phyloP scores from a whole-genome alignment of 30 jellyfish, hydroid and myxozoan genomes.

The Turritopsis rubra region DNA sequence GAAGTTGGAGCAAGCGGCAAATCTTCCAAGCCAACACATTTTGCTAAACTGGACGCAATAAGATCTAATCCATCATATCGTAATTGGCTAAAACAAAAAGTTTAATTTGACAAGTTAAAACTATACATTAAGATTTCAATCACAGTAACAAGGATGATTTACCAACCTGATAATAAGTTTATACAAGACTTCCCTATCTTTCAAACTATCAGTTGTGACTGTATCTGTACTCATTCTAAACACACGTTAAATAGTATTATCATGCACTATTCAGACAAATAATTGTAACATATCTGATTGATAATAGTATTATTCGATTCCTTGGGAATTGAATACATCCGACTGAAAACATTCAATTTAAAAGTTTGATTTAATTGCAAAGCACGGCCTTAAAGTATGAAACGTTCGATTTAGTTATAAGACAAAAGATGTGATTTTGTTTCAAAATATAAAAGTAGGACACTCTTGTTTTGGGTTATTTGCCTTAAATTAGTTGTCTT shows the following conservation, averaged over 20 bases:
- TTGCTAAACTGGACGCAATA: conserved; percentile 90
- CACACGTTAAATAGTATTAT: neutral
- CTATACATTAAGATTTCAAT: neutral
- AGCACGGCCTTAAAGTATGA: too few relatives aligned
- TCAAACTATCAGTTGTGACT: conserved; percentile 60
- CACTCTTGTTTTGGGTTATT: too few relatives aligned
- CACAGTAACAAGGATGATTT: neutral
- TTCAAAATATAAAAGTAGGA: too few relatives aligned
- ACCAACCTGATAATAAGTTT: conserved; percentile 81
- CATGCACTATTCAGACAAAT: neutral
- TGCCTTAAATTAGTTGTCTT: too few relatives aligned
- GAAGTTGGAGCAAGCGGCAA: conserved; percentile 87
- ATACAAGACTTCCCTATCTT: conserved; percentile 73
- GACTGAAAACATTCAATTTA: too few relatives aligned
- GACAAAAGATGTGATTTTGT: too few relatives aligned
- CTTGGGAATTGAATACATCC: too few relatives aligned
- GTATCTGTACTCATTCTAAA: neutral
- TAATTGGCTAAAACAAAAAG: conserved; percentile 46
- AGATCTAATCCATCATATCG: conserved; percentile 92
- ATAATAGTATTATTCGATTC: neutral
- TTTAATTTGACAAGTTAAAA: too few relatives aligned
- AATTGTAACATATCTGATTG: neutral
- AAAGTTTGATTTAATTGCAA: too few relatives aligned
- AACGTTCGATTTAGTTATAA: too few relatives aligned
- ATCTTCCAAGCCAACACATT: conserved; percentile 83